Conservation (phyloP, 2,113 vertebrate genomes). For the Carassius auratus region DNA sequence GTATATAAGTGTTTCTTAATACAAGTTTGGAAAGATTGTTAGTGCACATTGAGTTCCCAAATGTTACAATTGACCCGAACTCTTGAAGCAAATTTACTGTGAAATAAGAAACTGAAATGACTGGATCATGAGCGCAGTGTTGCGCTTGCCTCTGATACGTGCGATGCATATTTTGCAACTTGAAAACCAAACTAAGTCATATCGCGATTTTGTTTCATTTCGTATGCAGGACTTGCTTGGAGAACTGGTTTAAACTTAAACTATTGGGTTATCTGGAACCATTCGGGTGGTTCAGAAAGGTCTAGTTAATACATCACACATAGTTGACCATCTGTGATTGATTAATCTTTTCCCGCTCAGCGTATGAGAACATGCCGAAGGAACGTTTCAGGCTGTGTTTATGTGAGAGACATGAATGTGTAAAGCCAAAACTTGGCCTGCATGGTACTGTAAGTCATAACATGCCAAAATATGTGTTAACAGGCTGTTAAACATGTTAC, state of each 20-base stretch:
- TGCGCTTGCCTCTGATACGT: neutral
- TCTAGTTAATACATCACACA: conserved; percentile 1
- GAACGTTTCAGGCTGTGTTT: conserved; percentile 17
- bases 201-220: neutral
- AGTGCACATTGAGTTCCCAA: neutral
- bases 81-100: neutral
- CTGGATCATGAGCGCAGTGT: neutral
- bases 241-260: conserved; percentile 4
- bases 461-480: conserved; percentile 17
- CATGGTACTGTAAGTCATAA: neutral
- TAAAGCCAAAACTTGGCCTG: neutral
- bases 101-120: neutral
- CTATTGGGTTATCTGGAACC: neutral
- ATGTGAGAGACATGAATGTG: conserved; percentile 7
- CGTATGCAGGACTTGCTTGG: neutral
- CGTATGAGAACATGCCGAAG: neutral
- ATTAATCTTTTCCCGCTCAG: neutral
- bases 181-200: neutral
- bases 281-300: conserved; percentile 9
- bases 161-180: neutral
- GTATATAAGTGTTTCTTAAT: neutral
- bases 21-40: neutral
- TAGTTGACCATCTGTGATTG: neutral
- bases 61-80: neutral
- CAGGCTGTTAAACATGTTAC: conserved; percentile 10